These are phyloP conservation scores for Melanotaenia maccullochi DNA, from an alignment of 2,797 vertebrate species.

Conservation along the genomic window DNA sequence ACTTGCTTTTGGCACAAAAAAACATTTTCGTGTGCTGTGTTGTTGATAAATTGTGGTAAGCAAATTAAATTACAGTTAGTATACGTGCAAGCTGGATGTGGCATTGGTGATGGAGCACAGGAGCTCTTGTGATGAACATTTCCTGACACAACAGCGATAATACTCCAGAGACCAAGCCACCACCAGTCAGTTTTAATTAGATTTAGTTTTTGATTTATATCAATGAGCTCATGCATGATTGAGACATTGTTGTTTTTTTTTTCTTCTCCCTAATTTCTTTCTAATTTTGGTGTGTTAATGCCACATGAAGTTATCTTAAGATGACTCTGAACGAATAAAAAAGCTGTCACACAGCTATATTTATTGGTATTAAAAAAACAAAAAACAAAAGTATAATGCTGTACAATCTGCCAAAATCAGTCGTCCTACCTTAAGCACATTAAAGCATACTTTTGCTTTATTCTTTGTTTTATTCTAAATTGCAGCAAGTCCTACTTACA, in stretches of 20 bases:
- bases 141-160: not conserved
- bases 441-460: constrained; percentile 5
- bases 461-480: constrained; percentile 10
- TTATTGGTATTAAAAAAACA: constrained; percentile 39
- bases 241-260: not conserved
- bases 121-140: not conserved
- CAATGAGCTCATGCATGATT: not conserved
- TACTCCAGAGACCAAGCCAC: not conserved
- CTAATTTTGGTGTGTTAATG: not conserved
- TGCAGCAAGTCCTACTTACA: constrained; percentile 21
- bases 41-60: not conserved
- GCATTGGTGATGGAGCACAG: not conserved
- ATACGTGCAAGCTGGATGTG: not conserved
- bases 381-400: constrained; percentile 41
- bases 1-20: not conserved
- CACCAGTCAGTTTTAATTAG: not conserved
- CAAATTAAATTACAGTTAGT: not conserved
- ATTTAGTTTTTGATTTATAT: not conserved
- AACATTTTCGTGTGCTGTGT: not conserved
- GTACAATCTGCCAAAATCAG: constrained; percentile 40
- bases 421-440: constrained; percentile 43
- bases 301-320: not conserved
- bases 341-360: constrained; percentile 51
- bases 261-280: not conserved
- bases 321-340: constrained; percentile 33